These are phyloP conservation scores for Aldabrachelys gigantea DNA, from an alignment of 2,113 vertebrate genomes.

Conservation along the genomic window DNA sequence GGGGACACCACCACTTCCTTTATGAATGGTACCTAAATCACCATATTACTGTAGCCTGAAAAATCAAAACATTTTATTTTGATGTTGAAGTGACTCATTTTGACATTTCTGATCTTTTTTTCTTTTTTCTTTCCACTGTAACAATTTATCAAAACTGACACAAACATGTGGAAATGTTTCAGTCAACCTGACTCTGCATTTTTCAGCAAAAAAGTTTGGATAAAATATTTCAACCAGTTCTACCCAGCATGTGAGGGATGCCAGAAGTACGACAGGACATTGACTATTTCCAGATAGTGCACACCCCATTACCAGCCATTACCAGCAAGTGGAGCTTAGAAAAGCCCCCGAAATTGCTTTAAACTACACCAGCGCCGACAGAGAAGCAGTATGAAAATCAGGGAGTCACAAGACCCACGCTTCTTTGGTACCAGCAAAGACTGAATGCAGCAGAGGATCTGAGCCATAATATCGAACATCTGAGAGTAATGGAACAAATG, in stretches of 20 bases:
- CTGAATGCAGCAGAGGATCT: neutral
- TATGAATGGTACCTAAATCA: neutral
- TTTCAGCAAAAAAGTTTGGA: neutral
- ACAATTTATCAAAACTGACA: too few species aligned
- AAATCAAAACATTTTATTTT: neutral
- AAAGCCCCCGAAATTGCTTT: neutral
- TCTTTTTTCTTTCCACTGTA: too few species aligned
- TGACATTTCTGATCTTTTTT: neutral
- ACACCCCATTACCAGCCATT: neutral
- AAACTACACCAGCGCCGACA: neutral
- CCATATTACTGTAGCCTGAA: neutral
- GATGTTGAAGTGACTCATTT: neutral
- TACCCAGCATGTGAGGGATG: neutral
- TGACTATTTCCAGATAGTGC: neutral
- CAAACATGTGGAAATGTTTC: neutral
- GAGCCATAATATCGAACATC: neutral
- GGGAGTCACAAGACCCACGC: neutral
- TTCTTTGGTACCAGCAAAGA: neutral
- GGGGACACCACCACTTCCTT: neutral
- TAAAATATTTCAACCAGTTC: neutral
- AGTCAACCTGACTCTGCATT: neutral
- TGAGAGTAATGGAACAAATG: neutral
- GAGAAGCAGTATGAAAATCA: neutral
- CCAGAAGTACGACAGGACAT: neutral
- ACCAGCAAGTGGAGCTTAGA: rapidly evolving